Percentiles rank a stretch among this genome's conserved stretches.
phyloP scores from a whole-genome alignment of 1,140 invertebrate genomes.

The Drosophila punjabiensis region DNA sequence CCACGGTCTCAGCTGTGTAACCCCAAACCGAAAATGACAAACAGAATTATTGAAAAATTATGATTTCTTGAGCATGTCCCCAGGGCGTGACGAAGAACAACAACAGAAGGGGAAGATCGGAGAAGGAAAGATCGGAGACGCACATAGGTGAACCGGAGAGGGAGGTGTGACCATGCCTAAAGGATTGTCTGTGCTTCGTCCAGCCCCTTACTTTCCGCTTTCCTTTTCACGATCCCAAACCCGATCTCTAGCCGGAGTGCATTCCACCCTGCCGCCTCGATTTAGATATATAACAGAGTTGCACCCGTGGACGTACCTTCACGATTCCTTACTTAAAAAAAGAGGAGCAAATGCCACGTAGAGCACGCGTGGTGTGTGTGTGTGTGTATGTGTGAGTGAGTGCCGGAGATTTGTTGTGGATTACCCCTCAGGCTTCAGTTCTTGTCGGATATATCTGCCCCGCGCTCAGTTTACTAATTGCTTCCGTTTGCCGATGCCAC shows the following conservation, averaged over 20 bases:
- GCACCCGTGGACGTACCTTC: slow-evolving; percentile 21
- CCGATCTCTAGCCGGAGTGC: slow-evolving; percentile 16
- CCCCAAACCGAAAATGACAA: slow-evolving; percentile 39
- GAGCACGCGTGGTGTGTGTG: slow-evolving; percentile 62
- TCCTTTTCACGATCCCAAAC: not conserved
- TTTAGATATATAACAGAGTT: slow-evolving; percentile 4
- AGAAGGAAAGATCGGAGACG: not conserved
- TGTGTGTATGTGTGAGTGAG: not conserved
- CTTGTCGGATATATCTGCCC: slow-evolving; percentile 42
- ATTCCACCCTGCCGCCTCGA: not conserved
- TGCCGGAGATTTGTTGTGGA: slow-evolving; percentile 69
- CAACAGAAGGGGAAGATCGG: not conserved
- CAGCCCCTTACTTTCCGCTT: not conserved
- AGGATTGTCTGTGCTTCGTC: slow-evolving; percentile 58
- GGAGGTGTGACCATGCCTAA: slow-evolving; percentile 46
- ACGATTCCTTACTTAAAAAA: slow-evolving; percentile 19
- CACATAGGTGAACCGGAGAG: slow-evolving; percentile 1
- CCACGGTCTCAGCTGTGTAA: slow-evolving; percentile 21
- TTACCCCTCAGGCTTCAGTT: slow-evolving; percentile 40
- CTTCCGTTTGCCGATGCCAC: slow-evolving; percentile 67
- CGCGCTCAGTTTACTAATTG: slow-evolving; percentile 78
- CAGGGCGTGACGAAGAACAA: slow-evolving; percentile 25
- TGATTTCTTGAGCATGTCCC: slow-evolving; percentile 41
- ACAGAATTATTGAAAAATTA: slow-evolving; percentile 59
- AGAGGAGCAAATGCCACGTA: slow-evolving; percentile 67